Evolutionary conservation across 1,140 invertebrate species (phyloP).

Genomic region (Drosophila chauvacae): DNA sequence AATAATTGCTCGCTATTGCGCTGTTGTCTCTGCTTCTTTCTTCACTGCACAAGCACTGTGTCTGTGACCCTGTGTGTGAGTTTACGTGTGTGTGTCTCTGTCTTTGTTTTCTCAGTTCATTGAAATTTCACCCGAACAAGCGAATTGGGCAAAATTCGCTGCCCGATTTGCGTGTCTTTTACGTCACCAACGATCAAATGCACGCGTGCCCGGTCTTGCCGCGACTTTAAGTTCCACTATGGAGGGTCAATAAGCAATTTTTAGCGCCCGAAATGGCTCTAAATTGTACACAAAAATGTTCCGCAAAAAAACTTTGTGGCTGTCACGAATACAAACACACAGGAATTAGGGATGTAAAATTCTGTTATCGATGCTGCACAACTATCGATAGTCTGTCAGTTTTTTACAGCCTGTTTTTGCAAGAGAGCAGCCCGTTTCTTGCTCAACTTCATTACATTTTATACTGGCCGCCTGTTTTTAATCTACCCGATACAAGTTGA

Average conservation of each 20-base stretch:
- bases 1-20: constrained; percentile 83
- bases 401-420: neutral
- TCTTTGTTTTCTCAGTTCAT: constrained; percentile 83
- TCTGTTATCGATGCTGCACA: constrained; percentile 44
- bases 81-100: constrained; percentile 65
- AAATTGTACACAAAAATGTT: constrained; percentile 80
- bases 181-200: constrained; percentile 50
- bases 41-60: constrained; percentile 54
- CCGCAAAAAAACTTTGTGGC: constrained; percentile 80
- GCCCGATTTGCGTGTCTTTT: constrained; percentile 64
- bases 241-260: constrained; percentile 60
- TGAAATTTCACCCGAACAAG: constrained; percentile 80
- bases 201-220: constrained; percentile 46
- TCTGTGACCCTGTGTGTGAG: constrained; percentile 51
- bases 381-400: constrained; percentile 42
- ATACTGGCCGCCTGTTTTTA: neutral
- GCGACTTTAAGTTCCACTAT: constrained; percentile 46
- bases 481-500: neutral
- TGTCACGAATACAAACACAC: constrained; percentile 81
- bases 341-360: constrained; percentile 53
- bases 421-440: too few relatives aligned
- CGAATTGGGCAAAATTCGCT: constrained; percentile 77
- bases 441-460: too few relatives aligned
- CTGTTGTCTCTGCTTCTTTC: constrained; percentile 78
- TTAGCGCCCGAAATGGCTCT: constrained; percentile 69